Base-by-base conservation (phyloP, 2,888 invertebrate genomes). In the Baccha elongata region DNA sequence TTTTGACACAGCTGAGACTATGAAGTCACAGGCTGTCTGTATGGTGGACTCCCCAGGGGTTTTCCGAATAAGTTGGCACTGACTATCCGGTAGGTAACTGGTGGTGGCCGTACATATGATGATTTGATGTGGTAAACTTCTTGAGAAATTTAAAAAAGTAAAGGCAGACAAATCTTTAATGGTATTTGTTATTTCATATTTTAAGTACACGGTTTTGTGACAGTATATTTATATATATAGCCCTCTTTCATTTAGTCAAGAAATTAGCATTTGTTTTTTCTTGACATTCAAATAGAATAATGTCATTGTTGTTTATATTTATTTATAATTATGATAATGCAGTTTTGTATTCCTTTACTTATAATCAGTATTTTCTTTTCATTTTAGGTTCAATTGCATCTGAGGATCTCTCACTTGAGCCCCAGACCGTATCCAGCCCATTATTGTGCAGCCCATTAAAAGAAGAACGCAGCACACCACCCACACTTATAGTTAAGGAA, bases 381-480 rank as follows among this genome's bases (percentile, higher is more conserved):
- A 35, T 85, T 78, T 91, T 90, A 96, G 96, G 96, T 92, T 94
- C 95, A 87, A 92, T 96, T 90, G 94, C 95, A 88, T 94, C 95
- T 87, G 96, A 96, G 90, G 96, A 96, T 89, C 90, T 96, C 78
- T 95, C 95, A 35, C 91, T 96, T 88, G 94, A 94, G 88, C 93
- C 90, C 84, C 91, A 89, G 89, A 91, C 88, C 87, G 87, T 88
- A 50, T 87, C 90, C 72, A 92, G 89, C 89, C 92, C 90, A 85
- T 91, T 85, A 88, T 87, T 91, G 86, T 93, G 92, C 84, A 93
- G 93, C 86, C 92, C 93, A 60, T 92, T 93, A 88, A 94, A 94
- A 89, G 93, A 93, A 88, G 94, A 93, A 88, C 93, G 92, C 88
- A 92, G 93, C 87, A 94, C 94, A 72, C 94, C 95, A 74, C 94